Conservation (phyloP, 2,113 vertebrate genomes). For the Gallinago media region DNA sequence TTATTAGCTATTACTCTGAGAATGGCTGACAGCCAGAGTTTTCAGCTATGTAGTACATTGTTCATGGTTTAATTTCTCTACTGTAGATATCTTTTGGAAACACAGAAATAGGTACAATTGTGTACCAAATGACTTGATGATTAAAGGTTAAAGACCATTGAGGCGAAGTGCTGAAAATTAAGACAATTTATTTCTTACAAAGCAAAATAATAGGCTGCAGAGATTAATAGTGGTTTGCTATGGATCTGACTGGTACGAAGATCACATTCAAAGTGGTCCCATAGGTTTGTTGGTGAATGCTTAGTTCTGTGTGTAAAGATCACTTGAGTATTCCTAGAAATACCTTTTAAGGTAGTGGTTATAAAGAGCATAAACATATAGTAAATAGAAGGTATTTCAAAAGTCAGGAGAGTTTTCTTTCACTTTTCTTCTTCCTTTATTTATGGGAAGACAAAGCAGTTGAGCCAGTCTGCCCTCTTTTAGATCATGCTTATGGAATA, state of each 20-base stretch:
- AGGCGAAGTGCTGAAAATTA: background rate
- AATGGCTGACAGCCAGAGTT: background rate
- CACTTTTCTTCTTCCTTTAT: background rate
- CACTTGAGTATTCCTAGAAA: background rate
- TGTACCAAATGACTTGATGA: background rate
- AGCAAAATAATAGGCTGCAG: background rate
- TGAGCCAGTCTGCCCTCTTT: background rate
- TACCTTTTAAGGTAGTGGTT: background rate
- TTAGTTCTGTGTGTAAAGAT: background rate
- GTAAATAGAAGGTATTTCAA: background rate
- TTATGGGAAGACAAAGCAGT: background rate
- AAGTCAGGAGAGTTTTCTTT: background rate
- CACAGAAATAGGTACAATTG: background rate
- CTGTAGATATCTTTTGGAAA: background rate
- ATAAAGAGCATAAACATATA: background rate
- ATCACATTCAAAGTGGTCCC: background rate
- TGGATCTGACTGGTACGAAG: background rate
- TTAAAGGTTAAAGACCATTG: background rate
- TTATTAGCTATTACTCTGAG: background rate
- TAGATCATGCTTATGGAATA: background rate
- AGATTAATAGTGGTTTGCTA: background rate
- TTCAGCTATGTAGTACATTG: background rate
- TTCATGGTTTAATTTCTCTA: background rate
- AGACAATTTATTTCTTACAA: background rate
- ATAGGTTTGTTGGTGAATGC: background rate